Base-by-base conservation (phyloP, 2,888 invertebrate genomes). In the Andrena chrysosceles region DNA sequence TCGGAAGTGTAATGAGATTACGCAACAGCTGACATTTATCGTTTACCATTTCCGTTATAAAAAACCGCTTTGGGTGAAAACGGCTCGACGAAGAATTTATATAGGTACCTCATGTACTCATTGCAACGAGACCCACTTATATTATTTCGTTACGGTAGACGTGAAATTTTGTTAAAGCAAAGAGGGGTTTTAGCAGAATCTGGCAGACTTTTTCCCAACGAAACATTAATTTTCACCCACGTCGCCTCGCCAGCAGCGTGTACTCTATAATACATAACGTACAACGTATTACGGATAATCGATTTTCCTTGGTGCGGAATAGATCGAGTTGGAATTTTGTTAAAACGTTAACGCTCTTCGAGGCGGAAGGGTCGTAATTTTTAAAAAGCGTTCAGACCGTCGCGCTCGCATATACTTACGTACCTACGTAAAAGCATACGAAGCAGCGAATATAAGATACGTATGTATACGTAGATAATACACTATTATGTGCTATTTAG, bases 361-460 rank as follows among this genome's bases (percentile, higher is more conserved):
- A 63, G 31, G 68, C 75, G 69, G 66, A 33, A 70, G 59, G 42
- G 42, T 76, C 79, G 64, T 80, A 77, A 80, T 68, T 78, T 75
- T 74, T 67, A 74, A 74, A 78, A 62, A 60, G 33, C 42, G 31
- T 3, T 29, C 31, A 31, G 52, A 13, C 60, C n/a, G 26, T 31
- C 66, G 16, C 2, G n/a, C 52, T 29, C 10, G 68, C 20, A 35
- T 33, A 16, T 23, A 16, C 23, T 13, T 23, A 1, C 20, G 13
- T 4, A 4, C 7, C 5, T 10, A 31, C 6, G 20, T 23, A 16
- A 16, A 7, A 5, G 16, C 16, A 16, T 16, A 16, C 42, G 42
- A 5, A 16, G 4, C 42, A 16, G 16, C 4, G 42, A 42, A 16
- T 16, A 5, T 1, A 13, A 42, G 1, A 5, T 42, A 0, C 0